Evolutionary conservation across 2,888 invertebrate species (phyloP), one percentile per base, ranked within the genome.

Genomic region (Mythimna albipuncta): DNA sequence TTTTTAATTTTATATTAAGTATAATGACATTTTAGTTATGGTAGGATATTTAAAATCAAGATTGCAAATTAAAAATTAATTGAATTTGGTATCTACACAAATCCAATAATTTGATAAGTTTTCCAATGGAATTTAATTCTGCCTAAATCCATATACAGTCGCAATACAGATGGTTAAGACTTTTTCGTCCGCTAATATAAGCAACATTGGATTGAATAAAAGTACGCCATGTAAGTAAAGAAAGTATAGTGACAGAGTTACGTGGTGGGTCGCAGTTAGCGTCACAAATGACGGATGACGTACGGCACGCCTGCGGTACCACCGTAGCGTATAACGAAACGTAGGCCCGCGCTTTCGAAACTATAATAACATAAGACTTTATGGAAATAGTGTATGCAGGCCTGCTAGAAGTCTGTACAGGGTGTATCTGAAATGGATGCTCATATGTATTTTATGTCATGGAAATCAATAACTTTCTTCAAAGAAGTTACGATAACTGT

Each of bases 201-300:
- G 83, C 72, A 79, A 69, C 69, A 79, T 70, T 72, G 44, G 63
- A 65, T 77, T 69, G 69, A 68, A 72, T 68, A 79, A 72, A 69
- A 70, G 69, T 77, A 63, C 69, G 67, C 63, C 59, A 61, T 67
- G 75, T 74, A 81, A 82, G 82, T 81, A 83, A 84, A 86, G 85
- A 88, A 88, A 88, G 84, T 81, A 85, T 78, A 81, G 82, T 77
- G 83, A 81, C 83, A 73, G 81, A 77, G 79, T 88, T 85, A 86
- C 89, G 86, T 87, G 88, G 86, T 81, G 77, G 81, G 77, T 81
- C 85, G 86, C 87, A 85, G 87, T 87, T 87, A 88, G 81, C 86
- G 89, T 88, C 89, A 89, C 86, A 80, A 79, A 87, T 90, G 90
- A 91, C 89, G 87, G 85, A 90, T 89, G 84, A 83, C 83, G 64